Base-by-base conservation (phyloP, 2,888 invertebrate genomes). In the Dicyrtoma fusca region DNA sequence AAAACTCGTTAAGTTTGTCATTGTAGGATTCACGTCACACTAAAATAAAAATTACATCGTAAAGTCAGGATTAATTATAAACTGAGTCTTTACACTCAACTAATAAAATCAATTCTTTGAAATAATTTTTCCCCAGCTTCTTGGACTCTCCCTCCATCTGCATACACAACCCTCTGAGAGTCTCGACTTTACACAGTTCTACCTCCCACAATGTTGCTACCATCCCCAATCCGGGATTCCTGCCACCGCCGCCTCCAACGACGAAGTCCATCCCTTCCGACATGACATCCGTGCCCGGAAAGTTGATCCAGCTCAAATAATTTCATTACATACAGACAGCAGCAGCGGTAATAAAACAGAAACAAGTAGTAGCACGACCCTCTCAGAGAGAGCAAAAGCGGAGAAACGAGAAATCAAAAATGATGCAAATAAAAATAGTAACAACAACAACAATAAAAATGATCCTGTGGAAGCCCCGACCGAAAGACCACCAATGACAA, bases 141-240 rank as follows among this genome's bases (percentile, higher is more conserved):
- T 57, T 4, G 23, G 57, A 4, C 23, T 23, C 23, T 57, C 14
- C 14, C 57, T 14, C 19, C 23, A 57, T 2, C 23, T 14, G 10
- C 23, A 14, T 6, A 14, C 8, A 34, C 3, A 8, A 34, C 34
- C 34, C 3, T 5, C 34, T 34, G 3, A 3, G 4, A 34, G 14
- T 13, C 61, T 77, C 34, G 75, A 77, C 44, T 79, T 77, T 66
- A 74, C 76, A 2, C 76, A 77, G 61, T 77, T 79, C 73, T 71
- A 79, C 65, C 65, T 79, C 10, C 78, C 78, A 44, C 77, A 76
- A 44, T 79, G 78, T 55, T 79, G 78, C 59, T 74, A 75, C 68
- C 72, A 73, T 23, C 68, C 69, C 11, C 65, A 70, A 53, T 62
- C 63, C 47, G 53, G 51, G 23, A 69, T 57, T 13, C 34, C 34